phyloP scores from a whole-genome alignment of 1,140 invertebrate species.

The Bombus picipes region DNA sequence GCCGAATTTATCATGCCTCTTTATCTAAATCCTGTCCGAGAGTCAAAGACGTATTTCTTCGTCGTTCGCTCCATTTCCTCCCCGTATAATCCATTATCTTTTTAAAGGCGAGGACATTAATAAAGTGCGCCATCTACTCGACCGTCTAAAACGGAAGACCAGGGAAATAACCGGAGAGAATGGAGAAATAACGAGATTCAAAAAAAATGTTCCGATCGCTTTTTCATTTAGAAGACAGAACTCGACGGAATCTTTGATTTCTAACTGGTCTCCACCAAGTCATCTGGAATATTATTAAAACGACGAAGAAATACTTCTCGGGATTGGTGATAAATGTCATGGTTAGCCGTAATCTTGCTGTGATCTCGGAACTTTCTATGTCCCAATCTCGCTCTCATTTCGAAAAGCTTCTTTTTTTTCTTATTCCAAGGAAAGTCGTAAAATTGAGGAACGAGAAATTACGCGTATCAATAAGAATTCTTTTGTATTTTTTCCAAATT shows the following conservation, averaged over 20 bases:
- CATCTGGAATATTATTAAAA: neutral
- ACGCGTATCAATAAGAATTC: neutral
- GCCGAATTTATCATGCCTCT: constrained; percentile 31
- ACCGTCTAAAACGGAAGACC: neutral
- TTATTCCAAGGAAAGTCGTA: neutral
- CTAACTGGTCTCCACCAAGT: neutral
- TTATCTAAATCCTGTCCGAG: constrained; percentile 17
- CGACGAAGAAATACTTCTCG: neutral
- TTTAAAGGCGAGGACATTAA: constrained; percentile 37
- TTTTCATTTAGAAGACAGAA: neutral
- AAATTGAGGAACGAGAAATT: neutral
- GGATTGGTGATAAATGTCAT: neutral
- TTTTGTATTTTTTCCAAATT: neutral
- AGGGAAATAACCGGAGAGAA: neutral
- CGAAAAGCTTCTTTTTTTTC: neutral
- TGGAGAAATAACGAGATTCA: neutral
- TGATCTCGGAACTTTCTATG: neutral
- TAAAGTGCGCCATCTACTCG: constrained; percentile 14
- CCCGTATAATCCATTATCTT: constrained; percentile 25
- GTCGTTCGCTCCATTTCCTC: neutral
- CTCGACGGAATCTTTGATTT: neutral
- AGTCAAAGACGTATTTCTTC: constrained; percentile 21
- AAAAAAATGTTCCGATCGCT: neutral
- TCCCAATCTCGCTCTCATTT: neutral
- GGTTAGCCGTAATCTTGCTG: neutral